Evolutionary conservation across 2,888 invertebrate species (phyloP).

Genomic region (Drosophila cracens): DNA sequence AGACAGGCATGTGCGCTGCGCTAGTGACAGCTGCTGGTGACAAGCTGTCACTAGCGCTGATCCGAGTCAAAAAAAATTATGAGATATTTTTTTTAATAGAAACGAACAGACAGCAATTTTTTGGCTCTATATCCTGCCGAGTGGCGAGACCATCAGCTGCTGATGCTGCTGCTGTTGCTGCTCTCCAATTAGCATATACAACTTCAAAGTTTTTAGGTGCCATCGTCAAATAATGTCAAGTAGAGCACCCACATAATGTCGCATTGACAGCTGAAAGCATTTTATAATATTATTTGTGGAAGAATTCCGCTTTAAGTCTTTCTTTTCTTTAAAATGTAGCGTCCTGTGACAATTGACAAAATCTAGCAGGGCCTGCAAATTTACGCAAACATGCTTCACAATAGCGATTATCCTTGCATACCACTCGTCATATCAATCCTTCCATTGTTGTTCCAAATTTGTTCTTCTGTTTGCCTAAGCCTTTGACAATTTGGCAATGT

Average conservation of each 20-base stretch:
- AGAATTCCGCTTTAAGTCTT: slow-evolving; percentile 48
- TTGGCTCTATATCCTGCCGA: slow-evolving; percentile 38
- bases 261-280: slow-evolving; percentile 41
- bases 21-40: too few species aligned
- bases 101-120: slow-evolving; percentile 22
- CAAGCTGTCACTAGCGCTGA: slow-evolving; percentile 66
- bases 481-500: slow-evolving; percentile 39
- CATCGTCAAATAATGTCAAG: slow-evolving; percentile 30
- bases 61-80: slow-evolving; percentile 57
- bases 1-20: slow-evolving; percentile 60
- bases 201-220: slow-evolving; percentile 32
- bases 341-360: slow-evolving; percentile 45
- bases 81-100: slow-evolving; percentile 59
- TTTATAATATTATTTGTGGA: not conserved
- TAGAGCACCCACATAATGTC: slow-evolving; percentile 61
- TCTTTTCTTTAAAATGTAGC: slow-evolving; percentile 6
- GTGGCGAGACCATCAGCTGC: slow-evolving; percentile 33
- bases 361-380: slow-evolving; percentile 36
- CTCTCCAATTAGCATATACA: slow-evolving; percentile 57
- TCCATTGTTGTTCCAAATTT: slow-evolving; percentile 42
- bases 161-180: slow-evolving; percentile 18
- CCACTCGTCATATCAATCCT: slow-evolving; percentile 29
- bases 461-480: slow-evolving; percentile 27
- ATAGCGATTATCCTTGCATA: slow-evolving; percentile 53
- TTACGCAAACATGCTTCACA: slow-evolving; percentile 57